These are phyloP conservation scores for Calosoma granatense DNA, from an alignment of 1,140 invertebrate species.

Conservation along the genomic window DNA sequence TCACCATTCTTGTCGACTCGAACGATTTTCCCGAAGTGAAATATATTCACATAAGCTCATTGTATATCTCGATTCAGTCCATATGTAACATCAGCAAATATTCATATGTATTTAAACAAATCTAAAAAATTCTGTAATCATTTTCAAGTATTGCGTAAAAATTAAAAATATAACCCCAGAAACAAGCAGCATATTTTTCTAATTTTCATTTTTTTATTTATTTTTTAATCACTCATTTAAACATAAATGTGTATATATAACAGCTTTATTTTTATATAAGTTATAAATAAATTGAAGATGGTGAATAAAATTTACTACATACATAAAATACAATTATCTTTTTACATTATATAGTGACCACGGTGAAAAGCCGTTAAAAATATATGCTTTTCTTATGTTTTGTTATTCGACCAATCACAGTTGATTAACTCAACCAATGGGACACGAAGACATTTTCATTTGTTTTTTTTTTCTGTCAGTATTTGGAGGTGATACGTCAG, in stretches of 20 bases:
- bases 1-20: too few species aligned
- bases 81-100: too few species aligned
- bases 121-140: not conserved
- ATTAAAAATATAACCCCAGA: not conserved
- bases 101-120: too few species aligned
- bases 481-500: too few species aligned
- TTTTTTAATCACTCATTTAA: not conserved
- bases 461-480: too few species aligned
- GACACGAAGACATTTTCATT: too few species aligned
- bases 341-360: not conserved
- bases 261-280: not conserved
- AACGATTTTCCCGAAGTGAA: too few species aligned
- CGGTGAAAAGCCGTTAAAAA: constrained; percentile 1
- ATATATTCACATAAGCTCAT: too few species aligned
- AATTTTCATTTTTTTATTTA: not conserved
- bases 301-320: not conserved
- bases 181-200: not conserved
- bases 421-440: too few species aligned
- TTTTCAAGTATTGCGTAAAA: not conserved
- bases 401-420: not conserved
- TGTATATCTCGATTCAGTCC: too few species aligned
- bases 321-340: not conserved
- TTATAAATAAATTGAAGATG: not conserved
- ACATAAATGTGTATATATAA: not conserved
- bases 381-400: not conserved